phyloP scores from a whole-genome alignment of 1,140 invertebrate species.

The Drosophila suzukii region DNA sequence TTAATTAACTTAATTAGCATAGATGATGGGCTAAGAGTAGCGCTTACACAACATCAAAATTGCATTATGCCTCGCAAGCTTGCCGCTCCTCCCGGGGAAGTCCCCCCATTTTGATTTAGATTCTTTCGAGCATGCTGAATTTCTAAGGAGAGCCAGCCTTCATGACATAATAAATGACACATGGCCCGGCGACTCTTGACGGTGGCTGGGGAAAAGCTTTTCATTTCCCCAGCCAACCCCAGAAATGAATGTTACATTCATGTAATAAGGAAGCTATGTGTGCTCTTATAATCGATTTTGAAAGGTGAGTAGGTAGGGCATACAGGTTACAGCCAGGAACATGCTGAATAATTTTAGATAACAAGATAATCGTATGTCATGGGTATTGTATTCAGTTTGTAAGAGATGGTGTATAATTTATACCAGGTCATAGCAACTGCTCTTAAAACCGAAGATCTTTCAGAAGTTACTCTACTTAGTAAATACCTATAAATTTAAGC shows the following conservation, averaged over 20 bases:
- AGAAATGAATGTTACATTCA: slow-evolving; percentile 22
- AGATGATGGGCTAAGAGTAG: slow-evolving; percentile 77
- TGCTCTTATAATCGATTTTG: slow-evolving; percentile 24
- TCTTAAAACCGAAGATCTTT: no score
- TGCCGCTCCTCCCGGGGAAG: neutral
- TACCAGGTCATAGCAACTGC: no score
- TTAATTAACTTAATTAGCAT: slow-evolving; percentile 82
- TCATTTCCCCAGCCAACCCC: neutral
- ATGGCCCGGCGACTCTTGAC: slow-evolving; percentile 11
- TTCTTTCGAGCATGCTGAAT: slow-evolving; percentile 45
- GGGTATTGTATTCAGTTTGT: neutral
- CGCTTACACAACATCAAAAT: slow-evolving; percentile 80
- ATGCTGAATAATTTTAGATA: slow-evolving; percentile 2
- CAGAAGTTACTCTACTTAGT: no score
- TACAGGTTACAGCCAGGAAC: neutral
- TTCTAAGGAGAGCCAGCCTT: slow-evolving; percentile 39
- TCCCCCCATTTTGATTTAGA: slow-evolving; percentile 39
- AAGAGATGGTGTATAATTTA: neutral
- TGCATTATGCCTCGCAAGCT: slow-evolving; percentile 63
- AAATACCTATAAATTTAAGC: no score
- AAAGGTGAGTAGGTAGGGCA: slow-evolving; percentile 5
- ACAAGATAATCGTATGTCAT: neutral
- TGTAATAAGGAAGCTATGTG: neutral
- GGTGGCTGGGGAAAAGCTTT: slow-evolving; percentile 13
- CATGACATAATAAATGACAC: slow-evolving; percentile 49